Percentiles rank a stretch among this genome's conserved stretches.
Conservation (phyloP, 2,888 invertebrate genomes). For the Laspeyria flexula region DNA sequence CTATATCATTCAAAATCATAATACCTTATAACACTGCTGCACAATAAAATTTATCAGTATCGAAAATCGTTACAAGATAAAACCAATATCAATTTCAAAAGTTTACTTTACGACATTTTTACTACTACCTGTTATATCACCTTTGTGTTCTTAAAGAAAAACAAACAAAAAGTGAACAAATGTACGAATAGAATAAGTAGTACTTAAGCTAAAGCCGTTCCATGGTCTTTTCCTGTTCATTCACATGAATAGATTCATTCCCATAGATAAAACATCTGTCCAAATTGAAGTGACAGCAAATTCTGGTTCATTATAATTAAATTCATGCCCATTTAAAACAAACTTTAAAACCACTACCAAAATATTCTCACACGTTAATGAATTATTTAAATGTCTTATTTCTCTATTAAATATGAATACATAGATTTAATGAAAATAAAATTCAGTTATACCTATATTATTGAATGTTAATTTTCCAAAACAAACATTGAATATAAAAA, state of each 20-base stretch:
- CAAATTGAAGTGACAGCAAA: constrained; percentile 29
- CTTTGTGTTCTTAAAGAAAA: not conserved
- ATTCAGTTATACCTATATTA: constrained; percentile 44
- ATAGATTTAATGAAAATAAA: constrained; percentile 28
- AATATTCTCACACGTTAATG: constrained; percentile 15
- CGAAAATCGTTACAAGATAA: not conserved
- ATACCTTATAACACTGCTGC: not conserved
- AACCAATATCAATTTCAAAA: not conserved
- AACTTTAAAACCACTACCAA: constrained; percentile 20
- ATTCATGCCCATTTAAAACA: constrained; percentile 25
- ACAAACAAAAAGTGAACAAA: not conserved
- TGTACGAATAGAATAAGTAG: constrained; percentile 15
- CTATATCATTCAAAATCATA: no score
- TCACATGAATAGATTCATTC: constrained; percentile 41
- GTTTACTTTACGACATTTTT: not conserved
- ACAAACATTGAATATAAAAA: constrained; percentile 42
- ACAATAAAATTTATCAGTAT: not conserved
- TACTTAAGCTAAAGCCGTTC: constrained; percentile 17
- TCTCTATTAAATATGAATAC: constrained; percentile 35
- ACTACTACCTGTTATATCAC: not conserved
- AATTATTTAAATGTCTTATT: constrained; percentile 37
- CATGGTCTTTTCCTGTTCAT: constrained; percentile 39
- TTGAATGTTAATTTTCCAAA: constrained; percentile 46
- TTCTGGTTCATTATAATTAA: constrained; percentile 28
- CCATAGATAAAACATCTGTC: constrained; percentile 26